A percentile compares a stretch with the other conserved stretches of the same genome.
Conservation (phyloP, 2,797 vertebrate genomes). For the Sus cebifrons region DNA sequence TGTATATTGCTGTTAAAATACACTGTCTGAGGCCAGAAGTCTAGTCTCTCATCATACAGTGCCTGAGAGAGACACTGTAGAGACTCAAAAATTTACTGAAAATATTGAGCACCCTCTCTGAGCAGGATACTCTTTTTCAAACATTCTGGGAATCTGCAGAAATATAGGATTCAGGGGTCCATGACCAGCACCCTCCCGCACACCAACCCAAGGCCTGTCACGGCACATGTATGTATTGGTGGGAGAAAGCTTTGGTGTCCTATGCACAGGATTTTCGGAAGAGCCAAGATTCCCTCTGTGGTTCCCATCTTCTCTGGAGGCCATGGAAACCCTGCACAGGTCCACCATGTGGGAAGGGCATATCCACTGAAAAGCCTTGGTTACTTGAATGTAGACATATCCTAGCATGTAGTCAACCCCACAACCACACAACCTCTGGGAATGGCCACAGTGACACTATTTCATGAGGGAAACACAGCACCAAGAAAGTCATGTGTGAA, state of each 20-base stretch:
- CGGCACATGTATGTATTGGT: not conserved
- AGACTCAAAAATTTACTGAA: conserved; percentile 35
- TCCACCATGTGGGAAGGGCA: not conserved
- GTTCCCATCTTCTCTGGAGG: not conserved
- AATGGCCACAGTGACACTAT: not conserved
- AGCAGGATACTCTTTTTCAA: conserved; percentile 22
- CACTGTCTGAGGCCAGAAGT: not conserved
- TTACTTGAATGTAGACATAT: not conserved
- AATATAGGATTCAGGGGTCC: conserved; percentile 36
- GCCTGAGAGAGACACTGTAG: not conserved
- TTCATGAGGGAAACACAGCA: conserved; percentile 1
- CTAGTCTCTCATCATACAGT: not conserved
- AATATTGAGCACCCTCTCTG: not conserved
- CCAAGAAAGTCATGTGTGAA: not conserved
- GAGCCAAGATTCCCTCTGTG: not conserved
- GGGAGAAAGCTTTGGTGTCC: not conserved
- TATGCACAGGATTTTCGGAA: not conserved
- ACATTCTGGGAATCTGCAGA: conserved; percentile 8
- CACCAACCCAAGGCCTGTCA: not conserved
- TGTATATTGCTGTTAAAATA: not conserved
- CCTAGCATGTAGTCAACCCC: not conserved
- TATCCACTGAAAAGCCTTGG: not conserved
- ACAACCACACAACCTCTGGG: not conserved
- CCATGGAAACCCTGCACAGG: not conserved
- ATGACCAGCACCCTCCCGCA: not conserved